Evolutionary conservation across 1,140 invertebrate species (phyloP).

Genomic region (Drosophila asahinai): DNA sequence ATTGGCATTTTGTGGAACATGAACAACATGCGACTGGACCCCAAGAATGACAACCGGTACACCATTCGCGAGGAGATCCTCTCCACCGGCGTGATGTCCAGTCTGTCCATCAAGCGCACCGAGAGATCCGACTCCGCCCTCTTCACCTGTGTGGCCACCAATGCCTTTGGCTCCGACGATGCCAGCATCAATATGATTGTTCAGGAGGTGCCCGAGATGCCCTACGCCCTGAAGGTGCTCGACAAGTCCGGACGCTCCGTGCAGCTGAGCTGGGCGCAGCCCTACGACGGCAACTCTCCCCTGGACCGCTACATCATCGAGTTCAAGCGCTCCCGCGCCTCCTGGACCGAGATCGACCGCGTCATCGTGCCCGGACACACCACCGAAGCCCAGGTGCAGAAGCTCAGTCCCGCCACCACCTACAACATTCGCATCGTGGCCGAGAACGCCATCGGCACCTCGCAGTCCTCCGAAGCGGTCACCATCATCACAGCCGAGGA

Average conservation of each 20-base stretch:
- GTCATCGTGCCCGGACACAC: constrained; percentile 94
- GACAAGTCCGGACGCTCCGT: constrained; percentile 96
- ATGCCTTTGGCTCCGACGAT: constrained; percentile 97
- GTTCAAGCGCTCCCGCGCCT: constrained; percentile 95
- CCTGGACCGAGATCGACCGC: constrained; percentile 93
- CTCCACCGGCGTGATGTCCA: constrained; percentile 93
- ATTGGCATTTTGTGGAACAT: constrained; percentile 98
- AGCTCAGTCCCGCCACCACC: constrained; percentile 95
- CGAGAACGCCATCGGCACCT: constrained; percentile 96
- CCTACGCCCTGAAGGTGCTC: constrained; percentile 94
- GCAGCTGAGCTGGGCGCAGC: constrained; percentile 95
- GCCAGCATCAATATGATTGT: constrained; percentile 98
- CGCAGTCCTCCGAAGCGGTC: constrained; percentile 95
- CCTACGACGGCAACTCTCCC: constrained; percentile 97
- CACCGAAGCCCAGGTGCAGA: constrained; percentile 94
- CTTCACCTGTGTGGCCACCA: constrained; percentile 97
- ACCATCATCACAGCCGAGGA: constrained; percentile 98
- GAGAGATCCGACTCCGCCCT: constrained; percentile 96
- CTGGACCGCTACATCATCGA: constrained; percentile 96
- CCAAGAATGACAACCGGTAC: constrained; percentile 94
- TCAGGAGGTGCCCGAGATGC: constrained; percentile 97
- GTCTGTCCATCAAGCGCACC: constrained; percentile 94
- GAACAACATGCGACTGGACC: constrained; percentile 95
- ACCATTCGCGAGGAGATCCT: constrained; percentile 96
- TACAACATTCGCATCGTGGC: constrained; percentile 97